Percentiles rank a stretch among this genome's conserved stretches.
phyloP scores from a whole-genome alignment of 1,140 invertebrate genomes.

The Ips nitidus region DNA sequence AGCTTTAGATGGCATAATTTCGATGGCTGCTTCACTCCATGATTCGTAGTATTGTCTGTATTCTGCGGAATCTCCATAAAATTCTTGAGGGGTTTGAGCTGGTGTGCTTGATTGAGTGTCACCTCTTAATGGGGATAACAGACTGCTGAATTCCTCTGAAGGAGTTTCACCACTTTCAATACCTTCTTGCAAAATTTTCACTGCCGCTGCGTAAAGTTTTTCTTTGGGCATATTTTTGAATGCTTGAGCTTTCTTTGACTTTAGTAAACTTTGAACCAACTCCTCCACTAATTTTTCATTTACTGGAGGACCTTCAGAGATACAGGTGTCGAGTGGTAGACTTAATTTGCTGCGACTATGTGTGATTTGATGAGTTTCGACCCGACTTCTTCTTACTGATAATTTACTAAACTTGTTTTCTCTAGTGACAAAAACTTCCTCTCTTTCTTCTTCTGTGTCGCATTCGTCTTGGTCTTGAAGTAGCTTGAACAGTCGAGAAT shows the following conservation, averaged over 20 bases:
- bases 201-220: slow-evolving; percentile 59
- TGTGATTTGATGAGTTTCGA: slow-evolving; percentile 25
- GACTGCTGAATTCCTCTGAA: slow-evolving; percentile 44
- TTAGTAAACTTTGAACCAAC: slow-evolving; percentile 59
- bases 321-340: slow-evolving; percentile 43
- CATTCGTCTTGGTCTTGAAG: slow-evolving; percentile 61
- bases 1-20: slow-evolving; percentile 58
- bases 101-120: slow-evolving; percentile 51
- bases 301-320: slow-evolving; percentile 50
- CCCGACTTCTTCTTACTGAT: slow-evolving; percentile 33
- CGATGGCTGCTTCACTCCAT: slow-evolving; percentile 56
- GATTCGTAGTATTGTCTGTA: slow-evolving; percentile 63
- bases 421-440: slow-evolving; percentile 37
- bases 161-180: slow-evolving; percentile 53
- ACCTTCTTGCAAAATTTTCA: slow-evolving; percentile 57
- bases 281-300: slow-evolving; percentile 61
- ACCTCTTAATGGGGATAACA: slow-evolving; percentile 40
- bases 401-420: slow-evolving; percentile 41
- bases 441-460: slow-evolving; percentile 48
- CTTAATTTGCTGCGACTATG: slow-evolving; percentile 51
- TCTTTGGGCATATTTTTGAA: slow-evolving; percentile 59
- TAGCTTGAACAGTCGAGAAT: slow-evolving; percentile 69
- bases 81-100: slow-evolving; percentile 53
- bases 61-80: slow-evolving; percentile 50
- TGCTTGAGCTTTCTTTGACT: slow-evolving; percentile 56